These are phyloP conservation scores for Coremacera marginata DNA, from an alignment of 2,888 invertebrate species.

Conservation along the genomic window DNA sequence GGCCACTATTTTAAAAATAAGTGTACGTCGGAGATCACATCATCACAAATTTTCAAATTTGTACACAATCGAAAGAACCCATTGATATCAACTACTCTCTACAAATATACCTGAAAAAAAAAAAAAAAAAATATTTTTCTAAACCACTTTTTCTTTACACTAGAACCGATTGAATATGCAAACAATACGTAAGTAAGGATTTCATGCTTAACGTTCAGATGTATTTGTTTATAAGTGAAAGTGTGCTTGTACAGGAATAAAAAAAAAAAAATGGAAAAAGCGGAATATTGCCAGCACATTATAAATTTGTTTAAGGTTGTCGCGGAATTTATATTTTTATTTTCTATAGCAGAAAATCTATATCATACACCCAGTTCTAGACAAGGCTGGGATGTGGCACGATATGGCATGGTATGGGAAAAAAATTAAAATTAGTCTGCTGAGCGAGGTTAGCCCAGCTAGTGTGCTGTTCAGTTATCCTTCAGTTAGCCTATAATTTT, in stretches of 20 bases:
- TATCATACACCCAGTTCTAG: background rate
- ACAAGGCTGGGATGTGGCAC: background rate
- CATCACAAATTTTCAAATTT: too few species aligned
- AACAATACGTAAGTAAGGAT: too few species aligned
- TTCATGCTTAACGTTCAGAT: background rate
- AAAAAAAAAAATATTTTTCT: background rate
- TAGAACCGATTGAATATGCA: too few species aligned
- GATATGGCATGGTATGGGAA: background rate
- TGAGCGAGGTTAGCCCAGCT: constrained; percentile 19
- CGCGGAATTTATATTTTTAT: background rate
- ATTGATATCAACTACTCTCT: too few species aligned
- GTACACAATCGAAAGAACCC: too few species aligned
- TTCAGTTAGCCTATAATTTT: constrained; percentile 16
- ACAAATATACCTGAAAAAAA: too few species aligned
- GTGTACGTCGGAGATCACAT: too few species aligned
- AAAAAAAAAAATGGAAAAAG: background rate
- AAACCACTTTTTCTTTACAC: too few species aligned
- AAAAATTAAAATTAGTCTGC: constrained; percentile 27
- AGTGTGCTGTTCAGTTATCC: background rate
- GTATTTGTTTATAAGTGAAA: constrained; percentile 3
- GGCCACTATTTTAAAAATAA: too few species aligned
- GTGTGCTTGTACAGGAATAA: background rate
- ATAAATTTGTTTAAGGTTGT: constrained; percentile 27
- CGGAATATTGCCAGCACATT: constrained; percentile 14
- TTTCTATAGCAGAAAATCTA: background rate